These are phyloP conservation scores for Characodon lateralis DNA, from an alignment of 2,797 vertebrate species.

Conservation along the genomic window DNA sequence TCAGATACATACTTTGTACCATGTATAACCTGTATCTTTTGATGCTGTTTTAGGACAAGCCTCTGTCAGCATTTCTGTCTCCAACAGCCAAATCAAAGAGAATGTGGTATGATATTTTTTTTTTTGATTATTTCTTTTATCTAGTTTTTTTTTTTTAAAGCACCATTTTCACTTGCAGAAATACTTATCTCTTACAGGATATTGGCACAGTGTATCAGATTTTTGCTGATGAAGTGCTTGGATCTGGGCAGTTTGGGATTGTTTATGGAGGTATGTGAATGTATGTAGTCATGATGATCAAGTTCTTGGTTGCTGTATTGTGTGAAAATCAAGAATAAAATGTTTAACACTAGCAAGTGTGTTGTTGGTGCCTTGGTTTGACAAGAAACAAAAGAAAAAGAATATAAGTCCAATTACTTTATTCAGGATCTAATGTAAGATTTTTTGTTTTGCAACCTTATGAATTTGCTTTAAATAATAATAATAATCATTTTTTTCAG, in stretches of 20 bases:
- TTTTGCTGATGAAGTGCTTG: conserved; percentile 91
- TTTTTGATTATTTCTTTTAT: not conserved
- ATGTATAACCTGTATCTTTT: conserved; percentile 7
- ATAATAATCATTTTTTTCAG: conserved; percentile 61
- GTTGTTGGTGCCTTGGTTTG: not conserved
- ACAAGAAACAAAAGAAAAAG: not conserved
- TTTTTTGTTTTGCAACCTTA: no score
- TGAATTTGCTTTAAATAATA: not conserved
- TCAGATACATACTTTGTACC: not conserved
- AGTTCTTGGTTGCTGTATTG: not conserved
- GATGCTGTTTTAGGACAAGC: conserved; percentile 83
- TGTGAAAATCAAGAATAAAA: not conserved
- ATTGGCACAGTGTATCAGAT: conserved; percentile 93
- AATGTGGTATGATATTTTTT: conserved; percentile 83
- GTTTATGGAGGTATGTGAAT: conserved; percentile 86
- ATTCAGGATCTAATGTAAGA: not conserved
- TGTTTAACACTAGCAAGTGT: not conserved
- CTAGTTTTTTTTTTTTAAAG: not conserved
- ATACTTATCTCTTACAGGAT: conserved; percentile 75
- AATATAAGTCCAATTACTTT: not conserved
- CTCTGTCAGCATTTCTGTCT: conserved; percentile 90
- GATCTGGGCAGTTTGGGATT: conserved; percentile 91
- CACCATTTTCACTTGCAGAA: not conserved
- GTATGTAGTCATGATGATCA: not conserved
- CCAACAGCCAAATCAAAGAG: conserved; percentile 91